Base-by-base conservation (phyloP, 2,888 invertebrate species). In the Neoascia interrupta region DNA sequence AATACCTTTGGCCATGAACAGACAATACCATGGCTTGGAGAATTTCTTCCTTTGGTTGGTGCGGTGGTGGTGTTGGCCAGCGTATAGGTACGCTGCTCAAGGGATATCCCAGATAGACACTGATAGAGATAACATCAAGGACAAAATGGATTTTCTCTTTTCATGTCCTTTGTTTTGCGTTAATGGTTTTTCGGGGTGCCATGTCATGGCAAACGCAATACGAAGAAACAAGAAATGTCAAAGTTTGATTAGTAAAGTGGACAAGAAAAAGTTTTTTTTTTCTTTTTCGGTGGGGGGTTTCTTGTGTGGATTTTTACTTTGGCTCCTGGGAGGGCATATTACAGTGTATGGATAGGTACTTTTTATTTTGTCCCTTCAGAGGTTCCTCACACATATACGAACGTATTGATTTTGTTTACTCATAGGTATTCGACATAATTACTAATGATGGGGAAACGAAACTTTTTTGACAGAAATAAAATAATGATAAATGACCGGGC, bases 211-310 rank as follows among this genome's bases (percentile, higher is more conserved):
- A 43, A n/a, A n/a, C 64, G 43, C 72, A 73, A 64, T 41, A 45
- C 64, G 19, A 58, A 64, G 64, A 53, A 69, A 31, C 70, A 63
- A 76, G 75, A 76, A 76, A 76, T 76, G 63, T 70, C 75, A 76
- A 76, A 76, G 75, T 70, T 76, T 76, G 75, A 76, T 76, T 76
- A 76, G 75, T 76, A 76, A 76, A 75, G 75, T 75, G 75, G 69
- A 75, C 69, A 63, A 51, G 53, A 68, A 47, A 75, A 75, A 26
- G 31, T 43, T 49, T 37, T 47, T 45, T 16, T n/a, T 36, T 43
- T 43, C 47, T 34, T 49, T 49, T 41, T n/a, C n/a, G n/a, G n/a
- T n/a, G n/a, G n/a, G n/a, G n/a, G n/a, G n/a, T n/a, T n/a, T n/a
- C n/a, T n/a, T n/a, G n/a, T n/a, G n/a, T n/a, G n/a, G n/a, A n/a